Conservation (phyloP, 2,113 vertebrate genomes). For the Saimiri boliviensis region DNA sequence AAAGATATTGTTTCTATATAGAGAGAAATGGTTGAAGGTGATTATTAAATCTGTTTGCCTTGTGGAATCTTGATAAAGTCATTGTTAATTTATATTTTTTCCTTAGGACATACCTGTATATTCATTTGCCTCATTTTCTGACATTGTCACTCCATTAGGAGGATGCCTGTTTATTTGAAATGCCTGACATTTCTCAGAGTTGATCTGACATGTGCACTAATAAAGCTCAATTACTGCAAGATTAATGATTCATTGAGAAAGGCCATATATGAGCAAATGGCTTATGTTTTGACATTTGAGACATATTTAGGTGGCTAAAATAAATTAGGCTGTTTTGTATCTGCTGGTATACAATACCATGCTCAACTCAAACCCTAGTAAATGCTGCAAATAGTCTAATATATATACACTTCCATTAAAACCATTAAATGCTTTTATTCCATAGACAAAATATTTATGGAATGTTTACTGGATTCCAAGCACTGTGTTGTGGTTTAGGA, state of each 20-base stretch:
- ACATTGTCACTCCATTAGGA: conserved; percentile 59
- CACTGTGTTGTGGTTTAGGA: neutral
- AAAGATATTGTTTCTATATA: conserved; percentile 65
- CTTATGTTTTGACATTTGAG: conserved; percentile 67
- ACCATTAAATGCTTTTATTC: neutral
- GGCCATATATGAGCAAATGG: conserved; percentile 67
- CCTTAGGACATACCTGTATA: conserved; percentile 8
- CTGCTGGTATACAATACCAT: neutral
- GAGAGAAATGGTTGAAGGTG: conserved; percentile 50
- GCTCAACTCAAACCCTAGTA: conserved; percentile 39
- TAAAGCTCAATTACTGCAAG: conserved; percentile 74
- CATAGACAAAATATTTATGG: neutral
- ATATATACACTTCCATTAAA: neutral
- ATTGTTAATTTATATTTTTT: conserved; percentile 63
- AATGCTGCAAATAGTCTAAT: neutral
- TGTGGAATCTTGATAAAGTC: conserved; percentile 62
- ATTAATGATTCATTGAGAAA: conserved; percentile 80
- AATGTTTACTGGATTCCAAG: neutral
- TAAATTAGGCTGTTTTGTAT: conserved; percentile 68
- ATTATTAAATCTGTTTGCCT: conserved; percentile 70
- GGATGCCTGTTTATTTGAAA: conserved; percentile 68
- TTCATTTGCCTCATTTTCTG: conserved; percentile 52
- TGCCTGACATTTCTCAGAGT: conserved; percentile 80
- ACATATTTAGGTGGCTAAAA: conserved; percentile 70
- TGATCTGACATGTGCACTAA: conserved; percentile 76